phyloP scores from a whole-genome alignment of 2,888 invertebrate genomes.

The Doris montereyensis region DNA sequence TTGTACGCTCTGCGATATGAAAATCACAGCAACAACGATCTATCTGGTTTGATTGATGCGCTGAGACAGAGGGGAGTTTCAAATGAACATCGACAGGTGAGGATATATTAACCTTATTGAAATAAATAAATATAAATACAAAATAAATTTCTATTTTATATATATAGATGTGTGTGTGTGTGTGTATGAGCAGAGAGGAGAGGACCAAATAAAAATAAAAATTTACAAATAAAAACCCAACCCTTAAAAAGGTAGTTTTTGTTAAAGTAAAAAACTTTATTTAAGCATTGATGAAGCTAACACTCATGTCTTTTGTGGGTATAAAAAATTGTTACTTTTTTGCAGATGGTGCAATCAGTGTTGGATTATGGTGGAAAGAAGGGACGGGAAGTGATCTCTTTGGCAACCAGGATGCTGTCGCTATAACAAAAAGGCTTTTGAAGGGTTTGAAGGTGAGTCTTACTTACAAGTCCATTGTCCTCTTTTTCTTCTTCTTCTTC shows the following conservation, averaged over 20 bases:
- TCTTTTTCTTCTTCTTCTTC: background rate
- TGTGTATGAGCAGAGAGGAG: too few species aligned
- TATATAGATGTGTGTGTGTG: too few species aligned
- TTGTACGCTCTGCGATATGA: conserved; percentile 95
- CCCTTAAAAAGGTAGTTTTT: too few species aligned
- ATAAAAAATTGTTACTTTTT: too few species aligned
- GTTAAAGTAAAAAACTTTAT: too few species aligned
- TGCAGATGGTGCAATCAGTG: conserved; percentile 79
- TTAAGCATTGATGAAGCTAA: too few species aligned
- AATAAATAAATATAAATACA: background rate
- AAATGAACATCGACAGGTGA: conserved; percentile 75
- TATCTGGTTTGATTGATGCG: conserved; percentile 82
- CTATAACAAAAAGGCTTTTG: conserved; percentile 88
- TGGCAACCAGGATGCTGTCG: conserved; percentile 85
- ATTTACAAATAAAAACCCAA: background rate
- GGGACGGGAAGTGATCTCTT: conserved; percentile 86
- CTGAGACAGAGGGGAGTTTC: conserved; percentile 82
- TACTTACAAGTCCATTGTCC: background rate
- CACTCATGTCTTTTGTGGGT: too few species aligned
- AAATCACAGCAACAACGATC: conserved; percentile 86
- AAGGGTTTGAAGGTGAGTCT: conserved; percentile 82
- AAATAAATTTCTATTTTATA: background rate
- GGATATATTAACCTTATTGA: too few species aligned
- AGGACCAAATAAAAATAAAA: background rate
- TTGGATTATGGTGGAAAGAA: conserved; percentile 90